A percentile compares a stretch with the other conserved stretches of the same genome.
Evolutionary conservation across 2,797 vertebrate species (phyloP).

Genomic region (Trachurus trachurus): DNA sequence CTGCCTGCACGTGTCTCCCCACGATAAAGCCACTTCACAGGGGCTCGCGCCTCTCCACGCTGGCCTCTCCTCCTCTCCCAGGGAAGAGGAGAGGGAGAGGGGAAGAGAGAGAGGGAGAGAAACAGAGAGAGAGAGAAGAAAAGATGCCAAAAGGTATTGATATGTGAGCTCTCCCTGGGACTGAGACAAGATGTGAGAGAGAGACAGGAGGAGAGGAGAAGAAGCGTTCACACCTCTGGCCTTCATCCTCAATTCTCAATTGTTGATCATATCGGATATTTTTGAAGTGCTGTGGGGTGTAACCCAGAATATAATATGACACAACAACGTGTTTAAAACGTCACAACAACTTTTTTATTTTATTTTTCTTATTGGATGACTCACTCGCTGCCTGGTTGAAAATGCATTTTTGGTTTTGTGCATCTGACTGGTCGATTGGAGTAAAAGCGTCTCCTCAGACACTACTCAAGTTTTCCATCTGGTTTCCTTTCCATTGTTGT

Average conservation of each 20-base stretch:
- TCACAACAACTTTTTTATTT: not conserved
- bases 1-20: constrained; percentile 71
- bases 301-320: constrained; percentile 27
- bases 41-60: constrained; percentile 80
- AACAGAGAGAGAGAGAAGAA: constrained; percentile 42
- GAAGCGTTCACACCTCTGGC: constrained; percentile 14
- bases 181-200: constrained; percentile 34
- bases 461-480: constrained; percentile 55
- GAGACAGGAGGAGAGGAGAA: constrained; percentile 24
- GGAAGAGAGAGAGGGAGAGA: constrained; percentile 11
- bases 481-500: constrained; percentile 54
- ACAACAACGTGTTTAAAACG: constrained; percentile 1
- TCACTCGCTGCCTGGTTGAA: not conserved
- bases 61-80: constrained; percentile 67
- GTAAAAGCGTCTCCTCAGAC: constrained; percentile 25
- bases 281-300: constrained; percentile 23
- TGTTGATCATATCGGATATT: constrained; percentile 46
- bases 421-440: not conserved
- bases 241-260: constrained; percentile 42
- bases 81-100: constrained; percentile 33
- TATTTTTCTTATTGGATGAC: not conserved
- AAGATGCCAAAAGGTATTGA: constrained; percentile 68
- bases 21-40: constrained; percentile 87
- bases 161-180: constrained; percentile 61
- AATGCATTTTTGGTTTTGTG: not conserved